These are phyloP conservation scores for Porites rus DNA, from an alignment of 92 coral and sea anemone genomes.

Conservation along the genomic window DNA sequence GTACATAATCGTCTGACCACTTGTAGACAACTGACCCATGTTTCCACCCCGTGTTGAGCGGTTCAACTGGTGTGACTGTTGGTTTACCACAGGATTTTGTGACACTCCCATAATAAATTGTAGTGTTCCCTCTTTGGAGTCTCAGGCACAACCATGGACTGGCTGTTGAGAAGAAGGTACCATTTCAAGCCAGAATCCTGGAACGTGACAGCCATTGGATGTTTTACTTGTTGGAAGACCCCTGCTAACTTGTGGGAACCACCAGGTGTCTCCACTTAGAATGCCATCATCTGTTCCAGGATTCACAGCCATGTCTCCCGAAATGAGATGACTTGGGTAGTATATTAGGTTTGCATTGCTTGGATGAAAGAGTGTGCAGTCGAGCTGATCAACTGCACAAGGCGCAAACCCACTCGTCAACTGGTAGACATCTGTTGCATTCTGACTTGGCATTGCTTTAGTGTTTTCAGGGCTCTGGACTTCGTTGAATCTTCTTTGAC, in stretches of 20 bases:
- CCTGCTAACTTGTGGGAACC: slow-evolving; percentile 63
- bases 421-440: slow-evolving; percentile 67
- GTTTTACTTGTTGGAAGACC: slow-evolving; percentile 28
- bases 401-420: slow-evolving; percentile 80
- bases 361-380: slow-evolving; percentile 38
- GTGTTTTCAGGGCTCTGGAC: slow-evolving; percentile 59
- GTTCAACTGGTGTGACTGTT: not conserved
- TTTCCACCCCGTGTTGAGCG: slow-evolving; percentile 48
- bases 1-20: slow-evolving; percentile 28
- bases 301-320: slow-evolving; percentile 69
- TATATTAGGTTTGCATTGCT: slow-evolving; percentile 13
- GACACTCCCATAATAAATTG: slow-evolving; percentile 41
- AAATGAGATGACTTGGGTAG: slow-evolving; percentile 53
- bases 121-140: slow-evolving; percentile 24
- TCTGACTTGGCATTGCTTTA: slow-evolving; percentile 70
- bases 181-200: slow-evolving; percentile 60
- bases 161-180: slow-evolving; percentile 36
- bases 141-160: slow-evolving; percentile 42
- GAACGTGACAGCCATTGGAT: slow-evolving; percentile 43
- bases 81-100: slow-evolving; percentile 36
- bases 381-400: slow-evolving; percentile 58
- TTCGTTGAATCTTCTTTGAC: slow-evolving; percentile 51
- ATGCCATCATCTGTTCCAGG: slow-evolving; percentile 65
- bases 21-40: slow-evolving; percentile 51
- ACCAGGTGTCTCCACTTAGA: slow-evolving; percentile 74